Conservation (phyloP, 2,888 invertebrate species). For the Nomada goodeniana region DNA sequence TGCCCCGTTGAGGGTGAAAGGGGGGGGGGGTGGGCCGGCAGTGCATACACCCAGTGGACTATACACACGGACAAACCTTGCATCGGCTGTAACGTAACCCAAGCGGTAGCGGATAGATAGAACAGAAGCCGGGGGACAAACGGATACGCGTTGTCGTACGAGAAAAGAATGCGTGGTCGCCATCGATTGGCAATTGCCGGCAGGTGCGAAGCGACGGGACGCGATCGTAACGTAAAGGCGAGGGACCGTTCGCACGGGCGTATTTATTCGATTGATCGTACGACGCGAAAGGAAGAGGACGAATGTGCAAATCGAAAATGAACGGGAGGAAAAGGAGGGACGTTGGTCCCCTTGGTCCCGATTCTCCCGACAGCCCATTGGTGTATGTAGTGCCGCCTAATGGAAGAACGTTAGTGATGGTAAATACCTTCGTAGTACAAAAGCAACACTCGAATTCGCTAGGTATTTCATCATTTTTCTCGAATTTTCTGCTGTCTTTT, state of each 20-base stretch:
- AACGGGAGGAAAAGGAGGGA: neutral
- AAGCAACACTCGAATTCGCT: conserved; percentile 99
- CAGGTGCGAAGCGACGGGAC: conserved; percentile 19
- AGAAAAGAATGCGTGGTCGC: neutral
- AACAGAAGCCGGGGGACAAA: conserved; percentile 37
- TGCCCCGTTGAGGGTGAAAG: conserved; percentile 43
- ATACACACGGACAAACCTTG: conserved; percentile 53
- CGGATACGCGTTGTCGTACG: conserved; percentile 13
- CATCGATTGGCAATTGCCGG: neutral
- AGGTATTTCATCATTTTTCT: conserved; percentile 95
- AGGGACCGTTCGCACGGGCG: neutral
- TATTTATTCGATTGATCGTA: too few species aligned
- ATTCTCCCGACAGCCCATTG: conserved; percentile 68
- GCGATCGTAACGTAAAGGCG: neutral
- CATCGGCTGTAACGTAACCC: conserved; percentile 40
- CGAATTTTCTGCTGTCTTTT: conserved; percentile 88
- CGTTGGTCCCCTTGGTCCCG: conserved; percentile 24
- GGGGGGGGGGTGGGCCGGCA: conserved; percentile 45
- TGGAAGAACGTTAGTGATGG: conserved; percentile 75
- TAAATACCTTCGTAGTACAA: conserved; percentile 96
- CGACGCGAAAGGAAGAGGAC: neutral
- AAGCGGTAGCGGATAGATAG: conserved; percentile 30
- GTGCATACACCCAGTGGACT: conserved; percentile 73
- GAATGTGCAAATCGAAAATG: neutral
- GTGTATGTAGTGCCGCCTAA: conserved; percentile 72